Base-by-base conservation (phyloP, 2,888 invertebrate species). In the Trissolcus japonicus region DNA sequence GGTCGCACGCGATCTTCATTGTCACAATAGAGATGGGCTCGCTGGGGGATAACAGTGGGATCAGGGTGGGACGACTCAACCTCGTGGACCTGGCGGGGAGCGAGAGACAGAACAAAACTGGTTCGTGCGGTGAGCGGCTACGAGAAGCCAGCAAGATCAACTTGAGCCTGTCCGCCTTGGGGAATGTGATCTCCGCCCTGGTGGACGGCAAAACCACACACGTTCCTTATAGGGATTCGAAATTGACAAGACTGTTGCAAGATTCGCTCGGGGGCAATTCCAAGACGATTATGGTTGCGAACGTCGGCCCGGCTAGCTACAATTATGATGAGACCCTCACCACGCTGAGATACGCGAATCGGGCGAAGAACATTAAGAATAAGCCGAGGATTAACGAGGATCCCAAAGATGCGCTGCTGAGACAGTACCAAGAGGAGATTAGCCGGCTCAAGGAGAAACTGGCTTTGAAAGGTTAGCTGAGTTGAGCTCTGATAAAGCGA, bases 281-380 rank as follows among this genome's bases (percentile, higher is more conserved):
- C 53, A 98, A 98, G 90, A 99, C 99, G 1, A 96, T 99, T 66
- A 99, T 99, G 99, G 96, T 99, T 65, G 99, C 99, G 9, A 99
- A 98, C 89, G 95, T 99, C 85, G 99, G 99, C 0, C 99, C 99
- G 25, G 98, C 99, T 17, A 95, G 95, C 82, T 98, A 96, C 90
- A 99, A 99, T 91, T 98, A 96, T 90, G 99, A 99, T 85, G 99
- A 99, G 90, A 97, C 98, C 2, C 91, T 98, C 82, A 97, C 97
- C 40, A 99, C 99, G n/a, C 91, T 99, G 78, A 92, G 98, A 43
- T 98, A 99, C 90, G 97, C 99, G 2, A 97, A 96, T 88, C 92
- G 99, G 54, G 99, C 99, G 13, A 99, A 99, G 91, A 97, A 97
- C 82, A 99, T 99, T 84, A 98, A 98, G 92, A 99, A 99, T 90